Percentiles rank a stretch among this genome's conserved stretches.
These are phyloP conservation scores for Eleutherodactylus coqui DNA, from an alignment of 2,797 vertebrate species.

Conservation along the genomic window DNA sequence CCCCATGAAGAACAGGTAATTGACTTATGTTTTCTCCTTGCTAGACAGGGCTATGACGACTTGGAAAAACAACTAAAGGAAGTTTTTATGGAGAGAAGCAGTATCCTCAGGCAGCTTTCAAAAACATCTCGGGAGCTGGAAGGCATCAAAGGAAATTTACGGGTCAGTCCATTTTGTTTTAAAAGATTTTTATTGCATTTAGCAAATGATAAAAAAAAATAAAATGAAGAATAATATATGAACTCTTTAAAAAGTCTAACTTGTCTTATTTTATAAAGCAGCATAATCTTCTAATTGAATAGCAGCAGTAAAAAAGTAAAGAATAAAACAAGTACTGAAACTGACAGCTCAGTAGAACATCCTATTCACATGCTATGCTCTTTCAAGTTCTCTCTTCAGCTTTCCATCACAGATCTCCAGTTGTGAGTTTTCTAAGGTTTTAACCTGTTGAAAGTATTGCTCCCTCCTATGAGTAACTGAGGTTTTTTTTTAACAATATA, in stretches of 20 bases:
- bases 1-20: conserved; percentile 34
- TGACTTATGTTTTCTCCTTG: conserved; percentile 70
- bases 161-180: conserved; percentile 71
- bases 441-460: background rate
- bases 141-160: conserved; percentile 93
- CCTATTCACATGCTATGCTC: background rate
- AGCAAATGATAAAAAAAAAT: background rate
- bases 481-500: background rate
- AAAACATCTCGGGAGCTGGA: conserved; percentile 94
- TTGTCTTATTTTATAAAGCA: background rate
- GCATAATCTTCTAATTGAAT: background rate
- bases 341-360: background rate
- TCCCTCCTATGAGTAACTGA: background rate
- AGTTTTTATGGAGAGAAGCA: conserved; percentile 92
- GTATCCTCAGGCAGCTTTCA: conserved; percentile 90
- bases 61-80: conserved; percentile 94
- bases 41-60: conserved; percentile 92
- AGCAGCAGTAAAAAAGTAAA: background rate
- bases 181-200: background rate
- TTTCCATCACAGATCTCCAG: background rate
- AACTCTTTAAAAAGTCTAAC: background rate
- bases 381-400: conserved; percentile 2
- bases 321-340: background rate
- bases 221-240: background rate
- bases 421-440: background rate